phyloP scores from a whole-genome alignment of 2,113 vertebrate species.

The Brachionichthys hirsutus region DNA sequence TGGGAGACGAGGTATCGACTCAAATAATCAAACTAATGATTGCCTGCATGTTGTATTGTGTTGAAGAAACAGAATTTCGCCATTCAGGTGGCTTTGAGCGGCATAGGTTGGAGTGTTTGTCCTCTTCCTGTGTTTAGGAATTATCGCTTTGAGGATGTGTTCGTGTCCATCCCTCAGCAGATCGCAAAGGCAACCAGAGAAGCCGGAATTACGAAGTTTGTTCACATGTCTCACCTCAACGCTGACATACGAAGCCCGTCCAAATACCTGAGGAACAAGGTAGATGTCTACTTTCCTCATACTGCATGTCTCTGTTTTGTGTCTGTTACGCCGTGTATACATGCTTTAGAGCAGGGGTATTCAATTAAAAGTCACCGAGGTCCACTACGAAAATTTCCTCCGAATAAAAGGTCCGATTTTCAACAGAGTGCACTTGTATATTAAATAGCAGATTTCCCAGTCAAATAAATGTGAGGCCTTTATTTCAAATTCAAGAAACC shows the following conservation, averaged over 20 bases:
- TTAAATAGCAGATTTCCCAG: too few species aligned
- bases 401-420: too few species aligned
- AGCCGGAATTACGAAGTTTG: constrained; percentile 84
- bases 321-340: neutral
- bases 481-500: too few species aligned
- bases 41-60: neutral
- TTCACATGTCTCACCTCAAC: constrained; percentile 95
- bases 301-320: neutral
- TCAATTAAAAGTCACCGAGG: too few species aligned
- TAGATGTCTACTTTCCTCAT: constrained; percentile 35
- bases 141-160: constrained; percentile 86
- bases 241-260: constrained; percentile 90
- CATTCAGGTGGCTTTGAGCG: neutral
- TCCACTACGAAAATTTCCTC: too few species aligned
- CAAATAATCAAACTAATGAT: neutral
- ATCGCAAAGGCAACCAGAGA: constrained; percentile 84
- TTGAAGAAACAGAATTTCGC: accelerated
- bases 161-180: constrained; percentile 84
- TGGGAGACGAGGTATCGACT: constrained; percentile 89
- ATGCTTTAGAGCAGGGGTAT: too few species aligned
- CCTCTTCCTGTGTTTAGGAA: constrained; percentile 77
- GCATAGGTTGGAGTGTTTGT: neutral
- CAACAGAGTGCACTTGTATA: too few species aligned
- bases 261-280: constrained; percentile 92
- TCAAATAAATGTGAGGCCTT: too few species aligned